Evolutionary conservation across 2,113 vertebrate species (phyloP), one percentile per base, ranked within the genome.

Genomic region (Cepphus grylle): DNA sequence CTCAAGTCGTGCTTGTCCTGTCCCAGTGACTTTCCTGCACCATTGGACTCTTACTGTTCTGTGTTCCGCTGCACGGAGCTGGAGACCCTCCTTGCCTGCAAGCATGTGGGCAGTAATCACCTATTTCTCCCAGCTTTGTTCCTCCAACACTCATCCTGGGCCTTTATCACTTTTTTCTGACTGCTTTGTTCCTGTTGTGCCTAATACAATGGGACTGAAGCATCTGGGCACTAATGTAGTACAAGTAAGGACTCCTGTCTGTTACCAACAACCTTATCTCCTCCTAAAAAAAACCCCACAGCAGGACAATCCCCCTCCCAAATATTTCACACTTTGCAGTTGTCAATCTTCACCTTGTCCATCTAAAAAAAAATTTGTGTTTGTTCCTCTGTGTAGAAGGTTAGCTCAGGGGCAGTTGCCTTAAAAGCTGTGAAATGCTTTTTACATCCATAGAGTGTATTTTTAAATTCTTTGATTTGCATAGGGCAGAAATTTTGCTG

Each of bases 401-500:
- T 65, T 14, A 50, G 65, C 15, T 52, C 27, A 23, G 49, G 43
- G 21, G 43, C 2, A 6, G 32, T n/a, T 67, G 89, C 42, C n/a
- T 65, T 82, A 17, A 36, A 84, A 94, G 29, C 30, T 86, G 49
- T 52, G 47, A 81, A 76, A 55, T 67, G 15, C 21, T 65, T 88
- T 53, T 77, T 53, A 13, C 32, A 12, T 59, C 32, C 53, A 59
- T n/a, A 7, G 43, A 59, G 19, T 1, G 3, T 49, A 3, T 61
- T 65, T 85, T 91, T 81, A 40, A 80, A 63, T 61, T 4, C 22
- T 47, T 92, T 59, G 21, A 55, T 94, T 91, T 92, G 61, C 86
- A 78, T 90, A 43, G 61, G 50, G 86, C 76, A 91, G 81, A 92
- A 95, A 53, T 42, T 43, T 77, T 81, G 56, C 65, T 70, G n/a